These are phyloP conservation scores for Clanis bilineata DNA, from an alignment of 2,888 invertebrate species.

Conservation along the genomic window DNA sequence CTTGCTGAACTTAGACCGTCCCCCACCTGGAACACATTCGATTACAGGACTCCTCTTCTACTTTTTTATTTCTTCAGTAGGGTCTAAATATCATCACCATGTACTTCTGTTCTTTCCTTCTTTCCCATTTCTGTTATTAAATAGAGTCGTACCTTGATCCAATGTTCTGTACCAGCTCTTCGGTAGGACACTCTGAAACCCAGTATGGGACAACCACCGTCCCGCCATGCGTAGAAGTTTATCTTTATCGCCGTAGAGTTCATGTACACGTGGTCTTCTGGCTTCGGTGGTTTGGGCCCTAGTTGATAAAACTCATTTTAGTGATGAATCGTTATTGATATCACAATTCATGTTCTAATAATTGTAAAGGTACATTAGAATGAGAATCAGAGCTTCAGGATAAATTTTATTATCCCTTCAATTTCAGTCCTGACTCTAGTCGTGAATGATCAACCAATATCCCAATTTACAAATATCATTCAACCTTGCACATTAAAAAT, in stretches of 20 bases:
- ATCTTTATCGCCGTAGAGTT: conserved; percentile 90
- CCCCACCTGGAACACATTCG: conserved; percentile 52
- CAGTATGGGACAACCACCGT: conserved; percentile 90
- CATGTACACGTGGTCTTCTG: conserved; percentile 86
- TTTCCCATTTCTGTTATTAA: no score
- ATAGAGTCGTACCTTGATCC: conserved; percentile 78
- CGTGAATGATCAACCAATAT: no score
- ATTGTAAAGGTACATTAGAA: no score
- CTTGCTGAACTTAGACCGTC: conserved; percentile 66
- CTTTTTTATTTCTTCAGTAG: no score
- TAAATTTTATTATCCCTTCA: no score
- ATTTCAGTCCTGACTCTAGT: no score
- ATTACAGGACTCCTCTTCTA: background rate
- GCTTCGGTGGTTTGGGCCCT: conserved; percentile 87
- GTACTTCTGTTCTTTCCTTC: no score
- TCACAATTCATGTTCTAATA: background rate
- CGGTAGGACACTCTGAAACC: conserved; percentile 88
- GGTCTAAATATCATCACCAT: no score
- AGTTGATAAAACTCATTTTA: conserved; percentile 20
- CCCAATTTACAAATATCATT: no score
- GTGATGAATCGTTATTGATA: no score
- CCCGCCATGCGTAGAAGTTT: conserved; percentile 90
- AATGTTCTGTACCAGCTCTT: conserved; percentile 78
- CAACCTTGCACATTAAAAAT: no score
- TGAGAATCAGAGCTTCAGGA: no score